A percentile compares a stretch with the other conserved stretches of the same genome.
Evolutionary conservation across 2,888 invertebrate species (phyloP).

Genomic region (Drosophila flavopinicola): DNA sequence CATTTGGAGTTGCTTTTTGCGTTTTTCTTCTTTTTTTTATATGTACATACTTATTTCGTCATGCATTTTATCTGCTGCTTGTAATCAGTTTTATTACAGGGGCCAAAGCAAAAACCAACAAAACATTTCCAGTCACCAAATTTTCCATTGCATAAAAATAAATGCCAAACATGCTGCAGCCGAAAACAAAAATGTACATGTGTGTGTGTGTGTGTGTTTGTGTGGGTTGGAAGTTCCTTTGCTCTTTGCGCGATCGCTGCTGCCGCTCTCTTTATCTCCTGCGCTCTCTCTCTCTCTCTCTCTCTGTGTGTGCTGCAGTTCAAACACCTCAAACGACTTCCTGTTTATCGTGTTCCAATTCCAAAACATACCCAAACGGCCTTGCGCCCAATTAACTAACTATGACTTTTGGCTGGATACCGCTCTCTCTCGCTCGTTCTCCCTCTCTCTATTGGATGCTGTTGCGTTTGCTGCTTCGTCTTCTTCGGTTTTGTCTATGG

Average conservation of each 20-base stretch:
- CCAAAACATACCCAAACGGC: conserved; percentile 66
- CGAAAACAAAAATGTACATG: too few relatives aligned
- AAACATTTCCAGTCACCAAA: conserved; percentile 30
- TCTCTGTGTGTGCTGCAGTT: conserved; percentile 30
- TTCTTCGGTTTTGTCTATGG: conserved; percentile 35
- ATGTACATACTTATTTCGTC: conserved; percentile 5
- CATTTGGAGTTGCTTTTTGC: conserved; percentile 29
- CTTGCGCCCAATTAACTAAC: conserved; percentile 67
- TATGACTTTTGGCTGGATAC: conserved; percentile 39
- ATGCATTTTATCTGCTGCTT: conserved; percentile 41
- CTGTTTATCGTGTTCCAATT: conserved; percentile 62
- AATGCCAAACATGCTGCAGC: not conserved
- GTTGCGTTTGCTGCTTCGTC: conserved; percentile 1
- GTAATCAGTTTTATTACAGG: conserved; percentile 54
- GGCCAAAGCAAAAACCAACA: conserved; percentile 10
- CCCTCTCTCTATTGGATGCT: conserved; percentile 17
- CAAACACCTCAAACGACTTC: conserved; percentile 58
- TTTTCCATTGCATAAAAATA: conserved; percentile 40
- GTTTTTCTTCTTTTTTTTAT: not conserved
- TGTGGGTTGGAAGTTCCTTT: conserved; percentile 14
- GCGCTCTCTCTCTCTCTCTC: not conserved
- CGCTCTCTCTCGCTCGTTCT: conserved; percentile 4
- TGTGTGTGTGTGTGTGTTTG: too few relatives aligned
- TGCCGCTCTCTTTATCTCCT: conserved; percentile 6
- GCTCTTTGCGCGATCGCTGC: conserved; percentile 13